Evolutionary conservation across 2,113 vertebrate genomes (phyloP), one percentile per base, ranked within the genome.

Genomic region (Coptodon rendalli): DNA sequence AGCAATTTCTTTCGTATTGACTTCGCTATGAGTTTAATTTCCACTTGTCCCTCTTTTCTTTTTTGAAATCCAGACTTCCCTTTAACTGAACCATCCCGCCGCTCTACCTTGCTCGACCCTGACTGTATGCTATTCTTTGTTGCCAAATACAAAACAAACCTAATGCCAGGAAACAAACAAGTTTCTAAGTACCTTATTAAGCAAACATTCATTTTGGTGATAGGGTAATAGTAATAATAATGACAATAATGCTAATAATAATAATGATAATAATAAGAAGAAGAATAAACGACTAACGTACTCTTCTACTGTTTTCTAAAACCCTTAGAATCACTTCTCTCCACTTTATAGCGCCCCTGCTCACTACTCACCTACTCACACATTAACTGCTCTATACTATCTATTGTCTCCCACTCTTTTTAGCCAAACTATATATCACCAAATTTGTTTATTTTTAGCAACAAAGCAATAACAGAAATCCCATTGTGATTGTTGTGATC

Each of bases 191-290:
- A 53, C 52, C 17, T n/a, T 52, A 52, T n/a, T 9, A 53, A 53
- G 19, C 9, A n/a, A 53, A 53, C 19, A n/a, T n/a, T n/a, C 5
- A 6, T 53, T 52, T 53, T 53, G 5, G 19, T 53, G 19, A n/a
- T 53, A 52, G 8, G 5, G 19, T 16, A 48, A 48, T 52, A 22
- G 22, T 22, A 52, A n/a, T 52, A 52, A 52, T 19, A 52, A 52
- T 52, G 17, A n/a, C 17, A n/a, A 53, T 53, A n/a, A 53, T n/a
- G 50, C 17, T 17, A 52, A 19, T 16, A 52, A n/a, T 9, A 52
- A 52, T 3, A n/a, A 9, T 6, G 13, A 52, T 2, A 17, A 50
- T 0, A n/a, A 52, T 52, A 52, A n/a, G 0, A 5, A 52, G 2
- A 53, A 53, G 19, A n/a, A n/a, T 53, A 53, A n/a, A 53, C 4